Conservation (phyloP, 2,797 vertebrate genomes). For the Acridotheres tristis region DNA sequence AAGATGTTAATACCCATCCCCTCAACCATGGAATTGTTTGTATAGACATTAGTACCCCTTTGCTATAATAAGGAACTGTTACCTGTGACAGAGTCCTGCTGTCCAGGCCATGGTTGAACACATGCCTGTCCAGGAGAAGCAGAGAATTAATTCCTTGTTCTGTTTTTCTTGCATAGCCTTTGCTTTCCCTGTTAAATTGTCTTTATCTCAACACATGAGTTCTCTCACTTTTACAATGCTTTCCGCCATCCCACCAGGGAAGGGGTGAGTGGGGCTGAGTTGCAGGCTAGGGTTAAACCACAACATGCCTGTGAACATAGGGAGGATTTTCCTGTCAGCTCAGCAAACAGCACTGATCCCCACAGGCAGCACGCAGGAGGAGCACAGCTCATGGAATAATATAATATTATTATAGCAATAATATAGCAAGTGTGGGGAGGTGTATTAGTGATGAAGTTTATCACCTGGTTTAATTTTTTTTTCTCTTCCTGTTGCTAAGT, state of each 20-base stretch:
- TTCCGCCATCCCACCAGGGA: neutral
- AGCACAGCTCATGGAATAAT: neutral
- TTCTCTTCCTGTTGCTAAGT: neutral
- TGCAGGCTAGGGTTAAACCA: neutral
- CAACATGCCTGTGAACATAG: rapidly evolving
- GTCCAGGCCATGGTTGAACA: neutral
- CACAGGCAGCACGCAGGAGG: neutral
- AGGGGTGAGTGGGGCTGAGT: neutral
- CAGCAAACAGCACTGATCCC: neutral
- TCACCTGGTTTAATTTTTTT: neutral
- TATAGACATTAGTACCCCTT: neutral
- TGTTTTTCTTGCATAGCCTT: neutral
- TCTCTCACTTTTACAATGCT: neutral
- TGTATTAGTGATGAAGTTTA: neutral
- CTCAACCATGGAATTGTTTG: neutral
- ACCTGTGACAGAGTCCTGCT: neutral
- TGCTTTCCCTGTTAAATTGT: neutral
- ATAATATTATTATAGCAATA: neutral
- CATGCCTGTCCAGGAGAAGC: neutral
- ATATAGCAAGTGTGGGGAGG: neutral
- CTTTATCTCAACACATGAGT: neutral
- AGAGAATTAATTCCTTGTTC: neutral
- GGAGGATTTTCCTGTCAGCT: neutral
- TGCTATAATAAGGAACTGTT: neutral
- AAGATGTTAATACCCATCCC: rapidly evolving